Evolutionary conservation across 2,797 vertebrate genomes (phyloP), one percentile per base, ranked within the genome.

Genomic region (Tokudaia tokunoshimensis): DNA sequence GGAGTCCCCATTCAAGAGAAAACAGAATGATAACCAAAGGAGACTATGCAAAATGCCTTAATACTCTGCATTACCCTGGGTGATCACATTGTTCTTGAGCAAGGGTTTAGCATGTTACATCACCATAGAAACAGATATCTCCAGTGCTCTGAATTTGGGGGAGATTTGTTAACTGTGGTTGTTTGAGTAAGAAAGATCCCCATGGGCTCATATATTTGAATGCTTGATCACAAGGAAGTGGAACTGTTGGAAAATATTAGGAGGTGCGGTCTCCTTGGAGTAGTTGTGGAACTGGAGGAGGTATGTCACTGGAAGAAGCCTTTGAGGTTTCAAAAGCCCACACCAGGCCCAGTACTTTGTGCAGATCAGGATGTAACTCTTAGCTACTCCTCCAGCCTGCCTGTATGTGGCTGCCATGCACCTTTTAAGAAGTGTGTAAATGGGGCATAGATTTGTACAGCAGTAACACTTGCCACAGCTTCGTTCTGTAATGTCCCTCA

Each of bases 1-100:
- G 57, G 31, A 41, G 24, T 91, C 22, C 37, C 82, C 3, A 65
- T 3, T 2, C 6, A 76, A 50, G 10, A 88, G 57, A 94, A 12
- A 92, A 91, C 1, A 81, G 52, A 20, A 93, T 89, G 12, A 44
- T 88, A 95, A 92, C 26, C 50, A 82, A 79, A 89, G 50, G 41
- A 90, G n/a, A n/a, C 24, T 83, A 76, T 12, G 10, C 20, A 29
- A 26, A 11, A 67, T 7, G 6, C 70, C 52, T 63, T 78, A 65
- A 83, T 84, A 63, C 47, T 47, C 41, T 44, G 0, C 72, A 22
- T 90, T 92, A 55, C 19, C 9, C 14, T 88, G 12, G 3, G 9
- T 74, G 29, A 65, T 75, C 26, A 65, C 57, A 29, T 85, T 95
- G 90, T 92, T 88, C 93, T 97, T 47, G 85, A 95, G 52, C 44